Evolutionary conservation across 92 coral and sea anemone genomes (phyloP).

Genomic region (Paragorgia papillata): DNA sequence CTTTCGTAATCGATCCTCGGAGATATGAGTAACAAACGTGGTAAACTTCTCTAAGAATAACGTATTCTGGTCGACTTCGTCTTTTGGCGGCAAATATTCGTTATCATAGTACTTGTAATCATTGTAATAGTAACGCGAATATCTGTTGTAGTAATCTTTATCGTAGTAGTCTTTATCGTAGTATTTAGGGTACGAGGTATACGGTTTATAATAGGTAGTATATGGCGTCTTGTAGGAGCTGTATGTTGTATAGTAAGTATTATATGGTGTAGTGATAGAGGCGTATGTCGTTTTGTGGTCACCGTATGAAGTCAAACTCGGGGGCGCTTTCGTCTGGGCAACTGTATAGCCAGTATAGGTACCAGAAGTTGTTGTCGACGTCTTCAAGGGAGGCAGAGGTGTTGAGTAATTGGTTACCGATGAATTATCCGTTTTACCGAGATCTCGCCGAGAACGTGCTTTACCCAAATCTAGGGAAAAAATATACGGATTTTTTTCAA

Average conservation of each 20-base stretch:
- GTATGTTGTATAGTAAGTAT: not conserved
- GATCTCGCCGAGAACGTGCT: not conserved
- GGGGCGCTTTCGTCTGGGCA: no score
- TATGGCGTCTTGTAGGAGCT: conserved; percentile 28
- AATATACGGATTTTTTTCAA: no score
- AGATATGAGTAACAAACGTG: conserved; percentile 48
- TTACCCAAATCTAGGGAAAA: not conserved
- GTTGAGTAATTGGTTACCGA: no score
- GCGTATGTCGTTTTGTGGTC: not conserved
- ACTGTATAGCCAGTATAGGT: conserved; percentile 16
- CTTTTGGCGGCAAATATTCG: conserved; percentile 9
- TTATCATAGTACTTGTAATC: not conserved
- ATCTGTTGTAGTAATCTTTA: not conserved
- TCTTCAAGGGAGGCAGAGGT: conserved; percentile 10
- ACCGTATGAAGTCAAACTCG: conserved; percentile 26
- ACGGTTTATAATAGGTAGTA: not conserved
- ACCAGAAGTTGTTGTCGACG: conserved; percentile 9
- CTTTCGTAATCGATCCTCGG: conserved; percentile 43
- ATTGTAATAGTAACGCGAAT: not conserved
- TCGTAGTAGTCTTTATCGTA: not conserved
- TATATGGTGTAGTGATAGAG: not conserved
- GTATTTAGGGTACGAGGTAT: not conserved
- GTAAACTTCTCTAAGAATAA: conserved; percentile 45
- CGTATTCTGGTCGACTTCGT: not conserved
- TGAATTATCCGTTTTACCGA: not conserved